Base-by-base conservation (phyloP, 2,113 vertebrate species). In the Buteo buteo region DNA sequence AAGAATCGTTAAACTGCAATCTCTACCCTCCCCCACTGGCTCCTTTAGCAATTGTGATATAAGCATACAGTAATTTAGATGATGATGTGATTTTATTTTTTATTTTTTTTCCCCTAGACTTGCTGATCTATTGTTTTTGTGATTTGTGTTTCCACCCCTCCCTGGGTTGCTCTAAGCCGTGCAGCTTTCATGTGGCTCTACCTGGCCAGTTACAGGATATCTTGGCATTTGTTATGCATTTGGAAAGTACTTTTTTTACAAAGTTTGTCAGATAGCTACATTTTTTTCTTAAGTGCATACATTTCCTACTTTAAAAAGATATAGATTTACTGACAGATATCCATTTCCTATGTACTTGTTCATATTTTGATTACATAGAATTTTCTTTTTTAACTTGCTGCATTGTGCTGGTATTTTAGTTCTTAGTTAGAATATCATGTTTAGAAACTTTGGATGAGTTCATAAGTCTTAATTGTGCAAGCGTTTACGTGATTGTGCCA, bases 391-490 rank as follows among this genome's bases (percentile, higher is more conserved):
- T 97, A 98, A 97, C 95, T 97, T 97, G 97, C 97, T 98, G 91
- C 92, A 95, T 98, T 97, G 95, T 98, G 98, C 98, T 98, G 97
- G 88, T 97, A 97, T 97, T 98, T 97, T 97, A 97, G 97, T 93
- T 91, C 90, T 96, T 97, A 94, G 97, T 93, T 98, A 97, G 96
- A 93, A 76, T 96, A 96, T 97, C 87, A 92, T 98, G 96, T 97
- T 98, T 98, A 98, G 97, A 97, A 97, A 98, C 97, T 98, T 97
- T 97, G 97, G 97, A 97, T 98, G 97, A 98, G 97, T 98, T 98
- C 97, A 97, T 97, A 99, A 99, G 99, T 99, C 98, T 99, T 99
- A 99, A 99, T 98, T 98, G 97, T 98, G 98, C 98, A 98, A 98
- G 97, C 94, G 98, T 98, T 98, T 98, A 98, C 97, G 97, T 98